These are phyloP conservation scores for Cavia aperea DNA, from an alignment of 2,113 vertebrate species.

Conservation along the genomic window DNA sequence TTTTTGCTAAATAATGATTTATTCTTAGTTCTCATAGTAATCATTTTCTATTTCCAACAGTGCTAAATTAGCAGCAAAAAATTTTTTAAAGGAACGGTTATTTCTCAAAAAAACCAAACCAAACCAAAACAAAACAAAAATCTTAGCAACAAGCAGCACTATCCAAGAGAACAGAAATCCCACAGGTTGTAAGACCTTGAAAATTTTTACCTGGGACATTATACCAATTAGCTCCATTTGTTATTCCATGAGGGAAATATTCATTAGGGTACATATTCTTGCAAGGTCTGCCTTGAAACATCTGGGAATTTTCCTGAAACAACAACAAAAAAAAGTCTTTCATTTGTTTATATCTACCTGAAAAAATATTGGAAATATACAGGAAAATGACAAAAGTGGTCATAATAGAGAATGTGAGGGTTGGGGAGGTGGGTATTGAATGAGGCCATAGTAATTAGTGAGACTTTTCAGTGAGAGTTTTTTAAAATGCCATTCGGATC, in stretches of 20 bases:
- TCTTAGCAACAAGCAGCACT: neutral
- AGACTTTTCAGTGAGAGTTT: conserved; percentile 31
- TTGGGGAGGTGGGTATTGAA: neutral
- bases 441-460: neutral
- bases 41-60: no score
- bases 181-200: neutral
- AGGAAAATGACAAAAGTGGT: conserved; percentile 17
- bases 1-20: no score
- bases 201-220: conserved; percentile 86
- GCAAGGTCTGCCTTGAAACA: conserved; percentile 93
- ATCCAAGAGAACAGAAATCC: neutral
- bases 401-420: neutral
- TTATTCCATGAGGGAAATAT: conserved; percentile 92
- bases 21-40: no score
- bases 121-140: neutral
- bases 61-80: neutral
- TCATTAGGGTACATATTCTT: conserved; percentile 82
- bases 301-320: conserved; percentile 86
- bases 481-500: neutral
- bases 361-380: neutral
- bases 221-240: conserved; percentile 97
- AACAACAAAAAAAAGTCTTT: conserved; percentile 25
- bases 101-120: neutral
- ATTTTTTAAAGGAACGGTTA: conserved; percentile 32
- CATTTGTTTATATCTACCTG: conserved; percentile 11